A percentile compares a stretch with the other conserved stretches of the same genome.
Evolutionary conservation across 2,797 vertebrate genomes (phyloP).

Genomic region (Bradypus variegatus): DNA sequence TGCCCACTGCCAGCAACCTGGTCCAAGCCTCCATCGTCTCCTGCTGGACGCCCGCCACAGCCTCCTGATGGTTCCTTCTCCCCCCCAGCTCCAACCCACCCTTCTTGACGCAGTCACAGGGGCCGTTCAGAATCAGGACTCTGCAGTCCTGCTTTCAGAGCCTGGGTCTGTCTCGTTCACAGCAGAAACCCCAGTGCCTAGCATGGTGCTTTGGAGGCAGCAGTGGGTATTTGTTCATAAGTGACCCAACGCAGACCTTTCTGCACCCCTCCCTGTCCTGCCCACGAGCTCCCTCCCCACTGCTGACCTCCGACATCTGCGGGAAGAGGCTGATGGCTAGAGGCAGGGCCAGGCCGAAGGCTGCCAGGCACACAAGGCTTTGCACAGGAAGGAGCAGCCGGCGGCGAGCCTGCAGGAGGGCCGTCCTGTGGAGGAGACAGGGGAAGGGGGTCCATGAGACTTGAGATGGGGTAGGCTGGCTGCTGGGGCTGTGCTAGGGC

Average conservation of each 20-base stretch:
- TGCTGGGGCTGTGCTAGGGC: neutral
- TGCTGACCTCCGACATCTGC: slow-evolving; percentile 91
- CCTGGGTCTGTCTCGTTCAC: neutral
- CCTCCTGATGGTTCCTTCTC: slow-evolving; percentile 42
- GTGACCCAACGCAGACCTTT: neutral
- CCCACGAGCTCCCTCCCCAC: neutral
- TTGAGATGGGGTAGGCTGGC: fast-evolving
- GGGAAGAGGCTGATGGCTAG: slow-evolving; percentile 96
- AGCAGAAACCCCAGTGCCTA: neutral
- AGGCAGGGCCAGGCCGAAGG: slow-evolving; percentile 89
- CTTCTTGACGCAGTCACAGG: neutral
- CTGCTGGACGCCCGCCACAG: neutral
- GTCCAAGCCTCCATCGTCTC: slow-evolving; percentile 40
- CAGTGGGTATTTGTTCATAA: neutral
- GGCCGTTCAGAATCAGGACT: neutral
- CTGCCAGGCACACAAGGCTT: slow-evolving; percentile 88
- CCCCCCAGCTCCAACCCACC: slow-evolving; percentile 32
- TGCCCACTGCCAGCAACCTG: slow-evolving; percentile 47
- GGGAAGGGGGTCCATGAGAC: neutral
- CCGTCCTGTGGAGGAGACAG: slow-evolving; percentile 73
- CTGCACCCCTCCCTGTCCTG: neutral
- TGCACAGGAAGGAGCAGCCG: slow-evolving; percentile 85
- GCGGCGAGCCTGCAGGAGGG: slow-evolving; percentile 79
- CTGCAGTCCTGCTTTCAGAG: neutral
- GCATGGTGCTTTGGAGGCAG: neutral